Percentiles rank a stretch among this genome's conserved stretches.
phyloP scores from a whole-genome alignment of 2,888 invertebrate genomes.

The Lasioglossum pauxillum region DNA sequence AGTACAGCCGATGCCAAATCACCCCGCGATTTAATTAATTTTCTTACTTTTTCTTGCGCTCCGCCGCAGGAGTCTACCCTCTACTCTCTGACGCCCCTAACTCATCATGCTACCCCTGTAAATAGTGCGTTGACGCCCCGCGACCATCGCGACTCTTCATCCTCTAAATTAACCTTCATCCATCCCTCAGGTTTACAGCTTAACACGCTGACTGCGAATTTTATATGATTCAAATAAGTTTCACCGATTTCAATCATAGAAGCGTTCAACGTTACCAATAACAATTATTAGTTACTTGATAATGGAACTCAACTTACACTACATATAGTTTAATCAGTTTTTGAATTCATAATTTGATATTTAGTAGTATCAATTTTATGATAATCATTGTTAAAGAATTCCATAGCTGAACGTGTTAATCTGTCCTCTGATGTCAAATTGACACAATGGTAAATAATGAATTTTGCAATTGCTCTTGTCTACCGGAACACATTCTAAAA shows the following conservation, averaged over 20 bases:
- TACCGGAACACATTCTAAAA: no score
- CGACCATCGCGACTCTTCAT: constrained; percentile 33
- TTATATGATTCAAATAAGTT: neutral
- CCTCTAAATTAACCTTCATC: neutral
- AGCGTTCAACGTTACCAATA: no score
- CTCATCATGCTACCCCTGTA: neutral
- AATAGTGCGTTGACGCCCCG: constrained; percentile 13
- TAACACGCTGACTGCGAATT: neutral
- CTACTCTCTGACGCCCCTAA: constrained; percentile 1
- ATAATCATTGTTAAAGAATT: neutral
- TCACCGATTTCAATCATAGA: neutral
- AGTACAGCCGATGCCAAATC: constrained; percentile 83
- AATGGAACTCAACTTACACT: neutral
- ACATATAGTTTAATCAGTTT: neutral
- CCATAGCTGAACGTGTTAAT: neutral
- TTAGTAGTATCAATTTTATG: neutral
- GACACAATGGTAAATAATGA: neutral
- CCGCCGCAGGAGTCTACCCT: constrained; percentile 27
- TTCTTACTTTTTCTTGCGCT: constrained; percentile 32
- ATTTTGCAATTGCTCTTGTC: neutral
- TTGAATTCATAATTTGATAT: neutral
- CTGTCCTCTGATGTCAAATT: neutral
- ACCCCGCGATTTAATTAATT: constrained; percentile 58
- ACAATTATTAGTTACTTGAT: no score
- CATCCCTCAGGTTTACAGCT: neutral